Evolutionary conservation across 2,113 vertebrate genomes (phyloP).

Genomic region (Micromys minutus): DNA sequence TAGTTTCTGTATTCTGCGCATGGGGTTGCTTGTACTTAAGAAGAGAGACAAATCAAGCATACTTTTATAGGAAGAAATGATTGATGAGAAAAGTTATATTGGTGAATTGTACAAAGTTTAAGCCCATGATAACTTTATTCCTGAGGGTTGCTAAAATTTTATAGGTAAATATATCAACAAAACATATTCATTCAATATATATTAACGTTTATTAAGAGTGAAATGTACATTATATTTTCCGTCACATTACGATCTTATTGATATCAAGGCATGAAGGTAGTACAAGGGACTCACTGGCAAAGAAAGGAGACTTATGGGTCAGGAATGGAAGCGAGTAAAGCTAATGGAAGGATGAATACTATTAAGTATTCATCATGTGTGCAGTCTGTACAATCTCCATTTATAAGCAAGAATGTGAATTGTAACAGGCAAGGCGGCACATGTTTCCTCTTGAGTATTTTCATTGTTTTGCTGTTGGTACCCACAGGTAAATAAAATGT

Average conservation of each 20-base stretch:
- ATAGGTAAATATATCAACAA: neutral
- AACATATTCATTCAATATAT: neutral
- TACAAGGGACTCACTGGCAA: neutral
- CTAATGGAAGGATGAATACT: accelerated
- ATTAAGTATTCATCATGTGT: neutral
- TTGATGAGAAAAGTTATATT: neutral
- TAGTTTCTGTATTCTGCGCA: neutral
- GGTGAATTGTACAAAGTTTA: neutral
- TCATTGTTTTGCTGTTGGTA: neutral
- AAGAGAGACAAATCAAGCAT: neutral
- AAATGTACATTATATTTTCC: neutral
- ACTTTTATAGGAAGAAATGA: neutral
- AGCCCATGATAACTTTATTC: accelerated
- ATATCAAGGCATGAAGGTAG: neutral
- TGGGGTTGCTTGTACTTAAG: neutral
- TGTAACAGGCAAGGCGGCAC: neutral
- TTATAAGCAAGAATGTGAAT: neutral
- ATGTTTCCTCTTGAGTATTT: neutral
- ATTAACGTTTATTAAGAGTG: neutral
- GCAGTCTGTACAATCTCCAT: neutral
- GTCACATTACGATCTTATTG: neutral
- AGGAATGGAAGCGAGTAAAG: neutral
- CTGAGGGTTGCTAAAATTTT: neutral
- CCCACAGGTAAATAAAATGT: neutral
- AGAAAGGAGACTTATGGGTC: neutral